Evolutionary conservation across 1,140 invertebrate genomes (phyloP), one percentile per base, ranked within the genome.

Genomic region (Lineus longissimus): DNA sequence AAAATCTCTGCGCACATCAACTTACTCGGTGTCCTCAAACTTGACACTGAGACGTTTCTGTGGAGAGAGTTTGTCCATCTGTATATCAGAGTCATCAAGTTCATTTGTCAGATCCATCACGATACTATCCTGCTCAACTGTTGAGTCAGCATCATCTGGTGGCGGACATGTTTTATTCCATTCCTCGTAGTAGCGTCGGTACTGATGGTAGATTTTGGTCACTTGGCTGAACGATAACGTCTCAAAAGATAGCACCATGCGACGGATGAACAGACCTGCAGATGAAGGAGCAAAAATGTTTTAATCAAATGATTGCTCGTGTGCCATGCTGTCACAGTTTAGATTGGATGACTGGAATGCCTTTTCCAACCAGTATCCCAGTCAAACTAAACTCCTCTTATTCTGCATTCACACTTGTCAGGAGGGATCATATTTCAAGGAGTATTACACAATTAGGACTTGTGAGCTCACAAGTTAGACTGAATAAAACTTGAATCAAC

Each of bases 151-250:
- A 6, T 51, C 19, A 6, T 51, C 19, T 27, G n/a, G 47, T 19
- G 11, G 40, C 25, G 47, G 47, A 19, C 25, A 27, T 27, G n/a
- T 19, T n/a, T 51, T 19, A 4, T n/a, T 51, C 47, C 47, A 51
- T 31, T 68, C 61, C 41, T 74, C 68, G 59, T 73, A 77, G 62
- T 73, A 78, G 40, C 55, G 62, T 59, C 73, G 66, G 59, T 66
- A 70, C 51, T 68, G 65, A n/a, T 61, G 63, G 54, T 66, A 73
- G 0, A 82, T 55, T 51, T 73, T 69, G 7, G 59, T 77, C 51
- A 92, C 86, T 83, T 92, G 89, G 31, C 88, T 88, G 81, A 94
- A 94, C 27, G 88, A 87, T 43, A 94, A 80, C 76, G 90, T 91
- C 71, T 93, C 90, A 77, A 93, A 88, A 60, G 89, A 87, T 1